Conservation (phyloP, 2,888 invertebrate genomes). For the Drosophila kanekoi region DNA sequence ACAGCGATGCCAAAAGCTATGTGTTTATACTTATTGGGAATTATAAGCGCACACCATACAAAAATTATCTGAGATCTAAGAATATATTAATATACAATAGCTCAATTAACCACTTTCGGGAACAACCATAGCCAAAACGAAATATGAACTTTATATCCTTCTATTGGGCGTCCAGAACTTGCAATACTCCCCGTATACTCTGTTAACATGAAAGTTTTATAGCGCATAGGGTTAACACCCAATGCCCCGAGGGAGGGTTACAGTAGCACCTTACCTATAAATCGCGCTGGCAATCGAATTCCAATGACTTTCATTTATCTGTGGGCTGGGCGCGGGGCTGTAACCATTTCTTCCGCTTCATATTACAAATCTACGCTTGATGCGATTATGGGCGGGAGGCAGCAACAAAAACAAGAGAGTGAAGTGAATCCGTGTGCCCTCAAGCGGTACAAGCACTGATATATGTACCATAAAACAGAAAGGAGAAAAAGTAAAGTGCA, state of each 20-base stretch:
- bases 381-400: conserved; percentile 65
- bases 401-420: conserved; percentile 10
- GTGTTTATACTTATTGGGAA: no score
- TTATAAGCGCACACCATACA: no score
- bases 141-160: no score
- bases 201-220: neutral
- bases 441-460: conserved; percentile 45
- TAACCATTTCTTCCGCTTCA: conserved; percentile 60
- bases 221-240: neutral
- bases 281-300: conserved; percentile 24
- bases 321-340: conserved; percentile 3
- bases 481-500: conserved; percentile 11
- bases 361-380: conserved; percentile 69
- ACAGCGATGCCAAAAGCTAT: no score
- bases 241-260: neutral
- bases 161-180: neutral
- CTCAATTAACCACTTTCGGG: no score
- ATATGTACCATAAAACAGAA: conserved; percentile 39
- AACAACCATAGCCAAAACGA: no score
- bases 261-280: conserved; percentile 27
- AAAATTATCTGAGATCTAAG: no score
- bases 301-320: conserved; percentile 32
- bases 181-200: neutral
- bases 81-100: no score
- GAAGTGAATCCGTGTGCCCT: conserved; percentile 35